Evolutionary conservation across 1,140 invertebrate genomes (phyloP).

Genomic region (Tetragonula clypearis): DNA sequence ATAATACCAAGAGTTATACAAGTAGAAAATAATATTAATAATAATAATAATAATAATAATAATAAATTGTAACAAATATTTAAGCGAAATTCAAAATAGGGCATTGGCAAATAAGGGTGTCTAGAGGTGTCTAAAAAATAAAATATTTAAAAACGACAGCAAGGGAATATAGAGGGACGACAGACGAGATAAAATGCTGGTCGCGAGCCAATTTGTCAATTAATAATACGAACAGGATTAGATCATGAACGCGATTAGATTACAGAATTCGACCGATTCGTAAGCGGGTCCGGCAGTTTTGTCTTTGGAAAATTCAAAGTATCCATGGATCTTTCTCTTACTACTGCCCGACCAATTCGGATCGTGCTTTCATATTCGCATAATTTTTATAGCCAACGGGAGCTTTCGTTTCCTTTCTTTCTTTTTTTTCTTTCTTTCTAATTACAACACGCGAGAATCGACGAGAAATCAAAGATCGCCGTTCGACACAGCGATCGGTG

Average conservation of each 20-base stretch:
- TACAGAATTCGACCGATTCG: not conserved
- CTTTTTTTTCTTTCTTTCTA: not conserved
- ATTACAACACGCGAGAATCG: not conserved
- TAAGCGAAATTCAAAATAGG: constrained; percentile 52
- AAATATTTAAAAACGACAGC: constrained; percentile 44
- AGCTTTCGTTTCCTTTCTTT: not conserved
- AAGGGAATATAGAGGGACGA: constrained; percentile 2
- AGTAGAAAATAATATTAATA: constrained; percentile 63
- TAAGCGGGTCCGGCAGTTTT: not conserved
- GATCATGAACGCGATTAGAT: not conserved
- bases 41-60: constrained; percentile 54
- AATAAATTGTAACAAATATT: constrained; percentile 61
- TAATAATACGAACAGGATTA: not conserved
- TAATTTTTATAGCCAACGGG: not conserved
- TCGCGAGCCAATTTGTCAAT: not conserved
- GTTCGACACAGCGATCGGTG: constrained; percentile 75
- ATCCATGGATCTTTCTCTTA: not conserved
- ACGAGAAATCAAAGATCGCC: constrained; percentile 72
- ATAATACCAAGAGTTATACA: constrained; percentile 64
- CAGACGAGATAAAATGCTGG: not conserved
- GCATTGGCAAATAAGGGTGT: constrained; percentile 46
- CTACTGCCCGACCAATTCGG: not conserved
- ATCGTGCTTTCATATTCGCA: not conserved
- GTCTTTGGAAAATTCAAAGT: constrained; percentile 21
- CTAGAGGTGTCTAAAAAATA: constrained; percentile 45